Evolutionary conservation across 2,797 vertebrate genomes (phyloP), one percentile per base, ranked within the genome.

Genomic region (Erpetoichthys calabaricus): DNA sequence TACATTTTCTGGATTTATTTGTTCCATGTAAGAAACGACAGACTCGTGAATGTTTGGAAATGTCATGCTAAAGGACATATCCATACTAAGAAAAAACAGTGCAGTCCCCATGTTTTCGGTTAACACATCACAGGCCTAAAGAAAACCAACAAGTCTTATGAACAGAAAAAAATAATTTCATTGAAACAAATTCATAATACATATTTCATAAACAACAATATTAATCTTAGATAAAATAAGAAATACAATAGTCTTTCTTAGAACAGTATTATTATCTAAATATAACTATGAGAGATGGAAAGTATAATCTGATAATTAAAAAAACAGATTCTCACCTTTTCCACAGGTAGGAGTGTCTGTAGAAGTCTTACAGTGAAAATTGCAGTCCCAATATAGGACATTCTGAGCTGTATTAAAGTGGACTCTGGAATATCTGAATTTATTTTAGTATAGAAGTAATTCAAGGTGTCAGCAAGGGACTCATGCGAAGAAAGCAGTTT

Each of bases 1-100:
- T 68, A 92, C 87, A 75, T 81, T 81, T 66, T 96, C 90, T 7
- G 86, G 77, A 78, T 85, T 88, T 67, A 88, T 82, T 73, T 97
- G 94, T 67, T 99, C 96, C 80, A 99, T 73, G 67, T 94, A 98
- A 53, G 92, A 89, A 68, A 86, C 81, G 25, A 83, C 65, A 2
- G 92, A 78, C 62, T 96, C 92, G 1, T 93, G 89, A 62, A 89
- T 64, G 63, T 76, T 82, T 63, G 91, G 89, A 63, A 91, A 91
- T 46, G 85, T 80, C 71, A 81, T 70, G 56, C 86, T 85, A 65
- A 97, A 71, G 45, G 91, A 77, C 59, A 82, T 60, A 59, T 99
- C 92, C 84, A 98, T 66, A 64, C 88, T 89, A 8, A 98, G 70
- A 57, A 89, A 73, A 64, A 93, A 92, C 57, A 97, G 68, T 47